phyloP scores from a whole-genome alignment of 2,888 invertebrate genomes.

The Melipona bicolor region DNA sequence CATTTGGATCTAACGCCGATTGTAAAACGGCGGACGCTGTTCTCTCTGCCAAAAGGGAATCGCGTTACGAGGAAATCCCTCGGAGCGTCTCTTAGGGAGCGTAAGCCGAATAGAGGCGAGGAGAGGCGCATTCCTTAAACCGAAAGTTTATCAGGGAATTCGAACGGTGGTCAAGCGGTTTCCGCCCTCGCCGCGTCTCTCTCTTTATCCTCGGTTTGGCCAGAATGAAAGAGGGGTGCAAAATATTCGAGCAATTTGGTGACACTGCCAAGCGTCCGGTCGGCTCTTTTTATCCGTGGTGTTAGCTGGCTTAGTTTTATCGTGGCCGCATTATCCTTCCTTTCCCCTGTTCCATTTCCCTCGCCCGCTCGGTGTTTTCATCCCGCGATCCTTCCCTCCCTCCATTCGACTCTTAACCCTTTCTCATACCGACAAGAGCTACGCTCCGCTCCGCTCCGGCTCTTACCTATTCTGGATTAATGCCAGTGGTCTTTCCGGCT shows the following conservation, averaged over 20 bases:
- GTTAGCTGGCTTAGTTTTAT: conserved; percentile 82
- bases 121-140: conserved; percentile 74
- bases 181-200: conserved; percentile 11
- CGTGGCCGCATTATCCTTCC: conserved; percentile 78
- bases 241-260: conserved; percentile 82
- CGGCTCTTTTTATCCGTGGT: conserved; percentile 78
- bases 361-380: conserved; percentile 18
- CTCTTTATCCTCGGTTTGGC: conserved; percentile 32
- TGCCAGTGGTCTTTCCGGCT: conserved; percentile 73
- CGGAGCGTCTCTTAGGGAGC: conserved; percentile 37
- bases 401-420: conserved; percentile 40
- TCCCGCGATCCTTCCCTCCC: conserved; percentile 18
- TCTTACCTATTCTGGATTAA: conserved; percentile 81
- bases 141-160: conserved; percentile 77
- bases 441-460: conserved; percentile 38
- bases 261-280: conserved; percentile 78
- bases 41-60: neutral
- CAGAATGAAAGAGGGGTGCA: conserved; percentile 62
- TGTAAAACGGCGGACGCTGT: conserved; percentile 10
- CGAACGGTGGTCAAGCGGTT: conserved; percentile 69
- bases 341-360: conserved; percentile 56
- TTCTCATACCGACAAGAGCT: conserved; percentile 31
- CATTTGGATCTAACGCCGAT: conserved; percentile 28
- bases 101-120: conserved; percentile 62
- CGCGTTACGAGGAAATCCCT: conserved; percentile 38